A percentile compares a stretch with the other conserved stretches of the same genome.
These are phyloP conservation scores for Mus minutoides DNA, from an alignment of 2,797 vertebrate genomes.

Conservation along the genomic window DNA sequence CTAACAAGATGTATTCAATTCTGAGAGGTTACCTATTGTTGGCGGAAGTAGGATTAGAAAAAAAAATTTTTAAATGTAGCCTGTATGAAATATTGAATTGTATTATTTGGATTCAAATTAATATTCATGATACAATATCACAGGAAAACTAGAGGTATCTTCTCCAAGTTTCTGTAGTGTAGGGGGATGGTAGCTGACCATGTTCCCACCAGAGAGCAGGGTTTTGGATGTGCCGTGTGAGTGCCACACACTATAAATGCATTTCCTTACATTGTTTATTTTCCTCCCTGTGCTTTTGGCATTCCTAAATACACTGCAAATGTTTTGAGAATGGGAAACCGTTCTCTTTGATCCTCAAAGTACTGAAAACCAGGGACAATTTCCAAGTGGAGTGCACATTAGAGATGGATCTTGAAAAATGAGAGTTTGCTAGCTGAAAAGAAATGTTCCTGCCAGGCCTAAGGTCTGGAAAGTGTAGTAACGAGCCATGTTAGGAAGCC, in stretches of 20 bases:
- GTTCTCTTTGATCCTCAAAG: constrained; percentile 11
- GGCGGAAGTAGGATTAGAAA: background rate
- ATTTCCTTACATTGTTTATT: constrained; percentile 7
- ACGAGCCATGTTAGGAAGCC: background rate
- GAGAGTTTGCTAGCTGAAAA: background rate
- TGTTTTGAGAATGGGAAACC: background rate
- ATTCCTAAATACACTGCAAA: constrained; percentile 28
- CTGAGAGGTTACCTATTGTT: background rate
- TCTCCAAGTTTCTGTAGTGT: background rate
- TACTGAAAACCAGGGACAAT: constrained; percentile 15
- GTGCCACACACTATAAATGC: background rate
- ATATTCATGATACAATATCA: background rate
- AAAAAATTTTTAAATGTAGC: background rate
- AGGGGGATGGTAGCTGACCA: background rate
- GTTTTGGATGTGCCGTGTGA: background rate
- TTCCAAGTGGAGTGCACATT: background rate
- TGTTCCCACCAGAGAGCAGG: background rate
- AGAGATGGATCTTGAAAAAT: constrained; percentile 1
- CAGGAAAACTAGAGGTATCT: background rate
- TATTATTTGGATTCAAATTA: background rate
- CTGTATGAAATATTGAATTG: background rate
- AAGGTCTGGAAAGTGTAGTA: background rate
- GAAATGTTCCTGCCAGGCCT: background rate
- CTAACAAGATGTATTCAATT: background rate
- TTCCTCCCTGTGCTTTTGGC: background rate